These are phyloP conservation scores for Patella ulyssiponensis DNA, from an alignment of 2,888 invertebrate species.

Conservation along the genomic window DNA sequence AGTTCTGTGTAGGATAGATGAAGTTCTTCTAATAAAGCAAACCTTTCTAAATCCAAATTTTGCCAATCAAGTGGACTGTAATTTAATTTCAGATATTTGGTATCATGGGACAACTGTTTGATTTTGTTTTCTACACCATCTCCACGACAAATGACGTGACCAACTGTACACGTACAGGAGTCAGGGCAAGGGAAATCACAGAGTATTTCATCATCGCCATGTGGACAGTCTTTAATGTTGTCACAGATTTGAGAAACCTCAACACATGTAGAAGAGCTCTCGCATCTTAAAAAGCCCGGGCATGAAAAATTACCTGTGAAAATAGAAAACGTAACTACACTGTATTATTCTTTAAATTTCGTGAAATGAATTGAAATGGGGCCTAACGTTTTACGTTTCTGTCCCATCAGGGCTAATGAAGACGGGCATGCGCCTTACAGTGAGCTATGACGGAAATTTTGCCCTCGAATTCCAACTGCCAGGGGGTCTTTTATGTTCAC, in stretches of 20 bases:
- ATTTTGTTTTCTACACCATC: not conserved
- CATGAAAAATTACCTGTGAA: constrained; percentile 19
- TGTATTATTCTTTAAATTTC: no score
- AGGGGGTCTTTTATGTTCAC: no score
- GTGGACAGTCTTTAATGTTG: constrained; percentile 15
- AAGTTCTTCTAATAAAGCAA: not conserved
- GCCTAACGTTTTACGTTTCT: no score
- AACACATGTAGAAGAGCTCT: constrained; percentile 14
- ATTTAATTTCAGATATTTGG: not conserved
- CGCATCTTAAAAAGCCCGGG: constrained; percentile 21
- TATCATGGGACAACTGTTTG: not conserved
- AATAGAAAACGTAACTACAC: no score
- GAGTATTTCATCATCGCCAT: constrained; percentile 22
- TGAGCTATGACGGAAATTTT: no score
- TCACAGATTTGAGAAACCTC: constrained; percentile 19
- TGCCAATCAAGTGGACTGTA: not conserved
- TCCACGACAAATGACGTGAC: not conserved
- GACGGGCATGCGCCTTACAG: no score
- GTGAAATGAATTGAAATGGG: no score
- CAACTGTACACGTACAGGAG: not conserved
- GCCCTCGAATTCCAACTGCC: no score
- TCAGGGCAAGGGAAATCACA: constrained; percentile 5
- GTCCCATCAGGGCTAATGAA: no score
- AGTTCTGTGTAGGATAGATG: not conserved
- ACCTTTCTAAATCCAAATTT: not conserved